Percentiles rank a stretch among this genome's conserved stretches.
Conservation (phyloP, 2,113 vertebrate species). For the Hipposideros armiger region DNA sequence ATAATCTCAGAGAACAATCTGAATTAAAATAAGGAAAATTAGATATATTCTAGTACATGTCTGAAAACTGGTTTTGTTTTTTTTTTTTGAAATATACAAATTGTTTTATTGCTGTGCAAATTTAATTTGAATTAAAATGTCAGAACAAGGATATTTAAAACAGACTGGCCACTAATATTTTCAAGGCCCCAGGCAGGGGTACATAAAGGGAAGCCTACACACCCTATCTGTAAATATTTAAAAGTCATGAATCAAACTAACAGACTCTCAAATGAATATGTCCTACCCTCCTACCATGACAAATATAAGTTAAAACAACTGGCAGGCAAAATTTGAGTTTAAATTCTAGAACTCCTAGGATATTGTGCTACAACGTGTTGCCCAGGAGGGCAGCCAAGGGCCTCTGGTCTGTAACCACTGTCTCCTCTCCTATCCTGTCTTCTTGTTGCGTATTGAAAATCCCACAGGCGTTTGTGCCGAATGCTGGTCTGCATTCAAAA, state of each 20-base stretch:
- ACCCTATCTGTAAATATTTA: not conserved
- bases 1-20: constrained; percentile 8
- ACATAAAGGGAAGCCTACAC: not conserved
- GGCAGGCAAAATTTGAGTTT: not conserved
- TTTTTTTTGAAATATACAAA: not conserved
- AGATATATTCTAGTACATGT: not conserved
- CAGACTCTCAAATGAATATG: not conserved
- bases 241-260: not conserved
- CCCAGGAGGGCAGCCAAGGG: fast-evolving
- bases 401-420: fast-evolving
- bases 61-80: not conserved
- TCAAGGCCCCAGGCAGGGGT: not conserved
- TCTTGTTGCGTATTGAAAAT: not conserved
- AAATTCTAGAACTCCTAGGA: not conserved
- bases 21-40: not conserved
- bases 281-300: not conserved
- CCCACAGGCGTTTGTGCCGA: not conserved
- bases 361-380: not conserved
- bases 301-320: not conserved
- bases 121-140: constrained; percentile 42
- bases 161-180: not conserved
- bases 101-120: constrained; percentile 30
- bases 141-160: not conserved
- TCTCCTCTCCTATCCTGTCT: not conserved
- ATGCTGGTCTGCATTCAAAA: not conserved